Evolutionary conservation across 2,113 vertebrate species (phyloP).

Genomic region (Rostratula benghalensis): DNA sequence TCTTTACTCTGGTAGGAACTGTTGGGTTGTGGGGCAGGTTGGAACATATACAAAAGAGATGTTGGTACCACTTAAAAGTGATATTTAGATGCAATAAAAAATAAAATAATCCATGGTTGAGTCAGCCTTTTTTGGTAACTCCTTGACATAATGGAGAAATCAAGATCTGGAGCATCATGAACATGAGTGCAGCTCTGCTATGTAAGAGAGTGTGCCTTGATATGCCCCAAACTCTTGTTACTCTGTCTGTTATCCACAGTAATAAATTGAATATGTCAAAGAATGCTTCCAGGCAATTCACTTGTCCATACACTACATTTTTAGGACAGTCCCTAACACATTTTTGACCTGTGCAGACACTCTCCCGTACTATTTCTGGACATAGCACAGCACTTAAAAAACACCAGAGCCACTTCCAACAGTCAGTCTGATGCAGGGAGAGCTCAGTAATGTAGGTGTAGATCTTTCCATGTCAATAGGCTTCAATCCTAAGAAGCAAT

Average conservation of each 20-base stretch:
- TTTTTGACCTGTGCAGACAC: not conserved
- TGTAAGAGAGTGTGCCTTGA: not conserved
- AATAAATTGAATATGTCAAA: not conserved
- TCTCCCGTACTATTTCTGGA: not conserved
- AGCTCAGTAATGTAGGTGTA: not conserved
- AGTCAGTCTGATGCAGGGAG: not conserved
- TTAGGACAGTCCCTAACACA: not conserved
- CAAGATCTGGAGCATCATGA: not conserved
- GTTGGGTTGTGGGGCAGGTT: not conserved
- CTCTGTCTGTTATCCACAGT: not conserved
- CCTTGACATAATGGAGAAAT: not conserved
- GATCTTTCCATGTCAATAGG: rapidly evolving
- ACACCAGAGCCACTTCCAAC: not conserved
- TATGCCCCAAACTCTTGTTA: not conserved
- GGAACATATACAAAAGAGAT: not conserved
- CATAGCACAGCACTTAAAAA: not conserved
- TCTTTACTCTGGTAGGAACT: no score
- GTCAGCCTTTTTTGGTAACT: not conserved
- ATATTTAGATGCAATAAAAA: not conserved
- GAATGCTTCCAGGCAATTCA: not conserved
- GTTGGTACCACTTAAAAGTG: not conserved
- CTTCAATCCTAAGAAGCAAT: not conserved
- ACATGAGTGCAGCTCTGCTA: not conserved
- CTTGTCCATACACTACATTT: not conserved
- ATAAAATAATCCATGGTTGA: not conserved